A percentile compares a stretch with the other conserved stretches of the same genome.
Conservation (phyloP, 2,888 invertebrate species). For the Tuta absoluta region DNA sequence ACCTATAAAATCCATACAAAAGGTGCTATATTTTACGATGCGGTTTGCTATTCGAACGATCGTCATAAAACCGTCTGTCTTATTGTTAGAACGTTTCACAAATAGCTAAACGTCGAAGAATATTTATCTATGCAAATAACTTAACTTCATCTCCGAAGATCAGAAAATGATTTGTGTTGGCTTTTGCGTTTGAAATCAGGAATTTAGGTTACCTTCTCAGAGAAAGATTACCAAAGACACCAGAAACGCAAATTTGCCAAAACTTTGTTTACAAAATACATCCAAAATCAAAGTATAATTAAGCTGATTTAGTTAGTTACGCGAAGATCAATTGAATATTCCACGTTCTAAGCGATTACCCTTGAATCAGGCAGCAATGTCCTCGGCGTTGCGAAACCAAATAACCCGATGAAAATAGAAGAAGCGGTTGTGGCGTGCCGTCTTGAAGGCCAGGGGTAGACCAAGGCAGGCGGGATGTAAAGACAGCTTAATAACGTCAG, state of each 20-base stretch:
- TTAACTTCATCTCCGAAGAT: too few relatives aligned
- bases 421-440: conserved; percentile 6
- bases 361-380: neutral
- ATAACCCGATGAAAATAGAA: neutral
- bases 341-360: neutral
- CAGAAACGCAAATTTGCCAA: neutral
- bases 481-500: neutral
- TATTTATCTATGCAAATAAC: too few relatives aligned
- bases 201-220: neutral
- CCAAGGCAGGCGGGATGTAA: neutral
- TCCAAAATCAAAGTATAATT: neutral
- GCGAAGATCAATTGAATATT: conserved; percentile 1
- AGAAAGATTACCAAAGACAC: too few relatives aligned
- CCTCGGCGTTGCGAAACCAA: neutral
- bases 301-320: neutral
- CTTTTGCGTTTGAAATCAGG: too few relatives aligned
- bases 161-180: too few relatives aligned
- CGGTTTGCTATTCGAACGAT: too few relatives aligned
- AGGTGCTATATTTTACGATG: neutral
- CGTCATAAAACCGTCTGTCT: neutral
- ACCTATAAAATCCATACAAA: neutral
- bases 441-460: neutral
- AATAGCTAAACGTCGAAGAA: neutral
- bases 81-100: neutral
- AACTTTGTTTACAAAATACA: neutral